Percentiles rank a stretch among this genome's conserved stretches.
phyloP scores from a whole-genome alignment of 1,140 invertebrate species.

The Cataglyphis hispanica region DNA sequence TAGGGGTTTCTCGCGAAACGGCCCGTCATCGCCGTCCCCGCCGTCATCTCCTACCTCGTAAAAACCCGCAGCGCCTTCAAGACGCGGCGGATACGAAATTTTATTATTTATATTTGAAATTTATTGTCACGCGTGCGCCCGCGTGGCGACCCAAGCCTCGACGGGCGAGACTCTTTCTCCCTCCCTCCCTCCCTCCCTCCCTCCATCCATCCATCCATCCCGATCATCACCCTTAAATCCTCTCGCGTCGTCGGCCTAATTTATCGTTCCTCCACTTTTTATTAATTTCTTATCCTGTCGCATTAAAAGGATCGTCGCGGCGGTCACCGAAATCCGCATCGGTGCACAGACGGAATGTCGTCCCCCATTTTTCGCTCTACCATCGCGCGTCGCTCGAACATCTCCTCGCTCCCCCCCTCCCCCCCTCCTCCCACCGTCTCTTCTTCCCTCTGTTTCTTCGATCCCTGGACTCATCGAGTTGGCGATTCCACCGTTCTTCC shows the following conservation, averaged over 20 bases:
- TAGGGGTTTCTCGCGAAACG: slow-evolving; percentile 54
- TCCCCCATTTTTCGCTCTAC: slow-evolving; percentile 76
- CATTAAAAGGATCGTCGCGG: slow-evolving; percentile 71
- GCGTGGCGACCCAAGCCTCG: neutral
- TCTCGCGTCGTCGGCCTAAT: slow-evolving; percentile 82
- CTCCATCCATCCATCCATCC: neutral
- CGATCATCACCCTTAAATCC: slow-evolving; percentile 56
- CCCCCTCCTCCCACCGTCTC: no score
- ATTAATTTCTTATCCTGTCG: slow-evolving; percentile 84
- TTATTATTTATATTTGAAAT: slow-evolving; percentile 84
- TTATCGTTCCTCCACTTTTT: slow-evolving; percentile 86
- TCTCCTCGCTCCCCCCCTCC: no score
- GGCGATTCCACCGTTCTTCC: slow-evolving; percentile 27
- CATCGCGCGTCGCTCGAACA: neutral
- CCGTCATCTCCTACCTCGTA: slow-evolving; percentile 71
- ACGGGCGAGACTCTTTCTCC: neutral
- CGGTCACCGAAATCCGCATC: slow-evolving; percentile 70
- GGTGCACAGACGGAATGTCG: slow-evolving; percentile 77
- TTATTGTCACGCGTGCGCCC: slow-evolving; percentile 81
- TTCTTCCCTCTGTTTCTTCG: no score
- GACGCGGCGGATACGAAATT: slow-evolving; percentile 81
- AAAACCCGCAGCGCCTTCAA: slow-evolving; percentile 73
- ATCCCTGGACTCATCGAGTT: slow-evolving; percentile 22
- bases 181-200: neutral
- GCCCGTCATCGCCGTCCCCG: slow-evolving; percentile 35